These are phyloP conservation scores for Bellardia pandia DNA, from an alignment of 2,888 invertebrate genomes.

Conservation along the genomic window DNA sequence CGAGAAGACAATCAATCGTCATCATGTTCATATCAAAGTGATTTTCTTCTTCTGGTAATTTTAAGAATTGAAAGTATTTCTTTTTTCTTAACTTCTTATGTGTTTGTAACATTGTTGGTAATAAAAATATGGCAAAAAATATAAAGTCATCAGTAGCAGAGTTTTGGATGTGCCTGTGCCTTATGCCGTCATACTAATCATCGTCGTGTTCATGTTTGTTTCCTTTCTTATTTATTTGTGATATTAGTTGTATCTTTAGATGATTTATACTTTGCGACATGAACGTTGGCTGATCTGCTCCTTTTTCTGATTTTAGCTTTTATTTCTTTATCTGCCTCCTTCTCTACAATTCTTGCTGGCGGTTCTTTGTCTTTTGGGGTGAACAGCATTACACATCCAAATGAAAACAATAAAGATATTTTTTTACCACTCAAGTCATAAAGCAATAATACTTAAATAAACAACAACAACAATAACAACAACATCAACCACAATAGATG, in stretches of 20 bases:
- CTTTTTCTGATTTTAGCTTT: constrained; percentile 39
- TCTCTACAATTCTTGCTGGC: background rate
- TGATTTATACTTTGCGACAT: constrained; percentile 20
- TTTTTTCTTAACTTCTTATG: background rate
- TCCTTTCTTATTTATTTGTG: constrained; percentile 15
- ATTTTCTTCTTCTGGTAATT: constrained; percentile 21
- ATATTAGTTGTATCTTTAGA: constrained; percentile 20
- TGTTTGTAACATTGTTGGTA: constrained; percentile 9
- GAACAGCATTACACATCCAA: constrained; percentile 17
- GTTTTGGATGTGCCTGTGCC: background rate
- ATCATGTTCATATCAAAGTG: background rate
- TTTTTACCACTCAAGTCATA: constrained; percentile 12
- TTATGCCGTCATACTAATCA: background rate
- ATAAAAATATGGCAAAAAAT: constrained; percentile 34
- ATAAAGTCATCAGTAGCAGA: constrained; percentile 49
- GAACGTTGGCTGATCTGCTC: background rate
- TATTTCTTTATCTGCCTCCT: background rate
- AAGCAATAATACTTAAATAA: constrained; percentile 25
- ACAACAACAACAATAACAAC: background rate
- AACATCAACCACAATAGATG: background rate
- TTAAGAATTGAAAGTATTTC: constrained; percentile 50
- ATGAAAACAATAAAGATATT: constrained; percentile 53
- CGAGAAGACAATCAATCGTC: constrained; percentile 36
- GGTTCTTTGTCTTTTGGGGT: background rate
- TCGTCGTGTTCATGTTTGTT: background rate